Base-by-base conservation (phyloP, 2,797 vertebrate species). In the Malurus leucopterus region DNA sequence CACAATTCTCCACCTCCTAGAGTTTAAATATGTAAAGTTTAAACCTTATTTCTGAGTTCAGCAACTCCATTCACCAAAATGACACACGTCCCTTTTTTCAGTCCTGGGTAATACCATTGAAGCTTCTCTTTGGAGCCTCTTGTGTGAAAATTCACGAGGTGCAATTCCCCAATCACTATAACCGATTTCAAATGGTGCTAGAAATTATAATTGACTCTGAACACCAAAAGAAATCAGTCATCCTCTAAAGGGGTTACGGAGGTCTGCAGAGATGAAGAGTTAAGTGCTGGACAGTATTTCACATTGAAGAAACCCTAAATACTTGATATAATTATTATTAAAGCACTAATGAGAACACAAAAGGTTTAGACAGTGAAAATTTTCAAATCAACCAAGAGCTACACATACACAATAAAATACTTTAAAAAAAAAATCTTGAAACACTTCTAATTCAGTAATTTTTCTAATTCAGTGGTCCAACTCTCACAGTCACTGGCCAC, bases 181-280 rank as follows among this genome's bases (percentile, higher is more conserved):
- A 99, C 99, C 99, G 99, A 99, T 99, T 99, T 99, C 99, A 99
- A 99, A 99, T 99, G 99, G 99, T 99, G 99, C 99, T 99, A 99
- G 99, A 99, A 98, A 98, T 97, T 97, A 92, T 82, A 96, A 96
- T 96, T 82, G 97, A 98, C 99, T 99, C 99, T 99, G 98, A 98
- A 98, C 99, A 99, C 98, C 99, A 99, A 96, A 98, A 96, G 99
- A 99, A 99, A 99, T 99, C 99, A 98, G 99, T 99, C 98, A 99
- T 99, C 98, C 97, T 98, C 98, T 97, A 97, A 97, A 98, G 98
- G 99, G 97, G 97, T 96, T 95, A 97, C 6, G 58, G 89, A 84
- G 89, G 72, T 75, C 83, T 24, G 16, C 17, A 74, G 54, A 50
- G 65, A 84, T 29, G 85, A 90, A 73, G 86, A 78, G 44, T 50